Conservation (phyloP, 2,888 invertebrate genomes). For the Brenthis ino region DNA sequence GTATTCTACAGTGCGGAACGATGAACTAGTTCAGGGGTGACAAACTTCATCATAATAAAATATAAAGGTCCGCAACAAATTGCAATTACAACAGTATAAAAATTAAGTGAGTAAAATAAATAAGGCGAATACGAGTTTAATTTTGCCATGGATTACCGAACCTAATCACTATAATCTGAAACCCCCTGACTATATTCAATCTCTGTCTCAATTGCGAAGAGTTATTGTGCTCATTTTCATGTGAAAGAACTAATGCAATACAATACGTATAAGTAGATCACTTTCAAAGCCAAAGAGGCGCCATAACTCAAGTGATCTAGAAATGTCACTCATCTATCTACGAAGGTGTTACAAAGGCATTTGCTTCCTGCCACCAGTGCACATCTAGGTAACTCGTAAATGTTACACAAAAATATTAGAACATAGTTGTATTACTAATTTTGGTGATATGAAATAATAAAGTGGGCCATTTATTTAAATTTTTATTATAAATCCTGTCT, state of each 20-base stretch:
- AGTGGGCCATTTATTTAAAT: too few relatives aligned
- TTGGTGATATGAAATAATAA: background rate
- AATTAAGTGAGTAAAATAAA: too few relatives aligned
- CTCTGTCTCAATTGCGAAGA: conserved; percentile 44
- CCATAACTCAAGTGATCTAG: conserved; percentile 49
- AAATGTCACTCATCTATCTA: conserved; percentile 59
- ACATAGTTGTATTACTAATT: conserved; percentile 5
- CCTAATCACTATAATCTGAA: conserved; percentile 1
- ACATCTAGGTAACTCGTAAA: conserved; percentile 30
- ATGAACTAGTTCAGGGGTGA: conserved; percentile 11
- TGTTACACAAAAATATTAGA: conserved; percentile 5
- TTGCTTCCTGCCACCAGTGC: conserved; percentile 22
- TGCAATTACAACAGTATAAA: background rate
- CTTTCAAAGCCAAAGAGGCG: conserved; percentile 46
- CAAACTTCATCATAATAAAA: conserved; percentile 1
- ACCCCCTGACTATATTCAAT: conserved; percentile 21
- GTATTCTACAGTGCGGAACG: conserved; percentile 52
- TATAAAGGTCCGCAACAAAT: background rate
- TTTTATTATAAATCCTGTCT: too few relatives aligned
- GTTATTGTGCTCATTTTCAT: conserved; percentile 42
- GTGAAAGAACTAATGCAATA: conserved; percentile 46
- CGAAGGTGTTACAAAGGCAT: conserved; percentile 43
- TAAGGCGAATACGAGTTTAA: too few relatives aligned
- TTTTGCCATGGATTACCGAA: background rate
- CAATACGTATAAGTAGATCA: conserved; percentile 46